Evolutionary conservation across 2,888 invertebrate genomes (phyloP).

Genomic region (Lithophane leautieri): DNA sequence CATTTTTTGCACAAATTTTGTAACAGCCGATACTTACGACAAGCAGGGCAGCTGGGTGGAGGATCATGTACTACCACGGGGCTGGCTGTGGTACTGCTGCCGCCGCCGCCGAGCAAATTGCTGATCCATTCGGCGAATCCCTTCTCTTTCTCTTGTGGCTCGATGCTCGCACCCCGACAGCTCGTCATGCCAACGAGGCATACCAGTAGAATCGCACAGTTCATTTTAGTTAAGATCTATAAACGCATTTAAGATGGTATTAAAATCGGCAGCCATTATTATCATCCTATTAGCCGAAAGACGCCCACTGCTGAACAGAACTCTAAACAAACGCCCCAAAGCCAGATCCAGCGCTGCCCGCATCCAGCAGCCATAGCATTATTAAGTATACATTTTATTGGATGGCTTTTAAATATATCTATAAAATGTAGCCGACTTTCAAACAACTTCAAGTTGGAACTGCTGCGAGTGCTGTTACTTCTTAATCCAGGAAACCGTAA

Average conservation of each 20-base stretch:
- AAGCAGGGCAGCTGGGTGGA: slow-evolving; percentile 86
- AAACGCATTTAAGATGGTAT: slow-evolving; percentile 3
- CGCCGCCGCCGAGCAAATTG: slow-evolving; percentile 76
- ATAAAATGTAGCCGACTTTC: background rate
- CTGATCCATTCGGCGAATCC: slow-evolving; percentile 87
- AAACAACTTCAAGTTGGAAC: background rate
- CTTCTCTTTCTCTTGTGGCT: slow-evolving; percentile 73
- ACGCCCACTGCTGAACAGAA: too few species aligned
- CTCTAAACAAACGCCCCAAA: background rate
- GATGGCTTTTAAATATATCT: too few species aligned
- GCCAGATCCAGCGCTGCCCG: background rate
- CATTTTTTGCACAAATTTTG: background rate
- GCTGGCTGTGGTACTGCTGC: slow-evolving; percentile 69
- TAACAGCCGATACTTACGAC: slow-evolving; percentile 84
- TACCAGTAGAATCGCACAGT: slow-evolving; percentile 71
- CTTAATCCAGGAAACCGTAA: slow-evolving; percentile 13
- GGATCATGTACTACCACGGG: slow-evolving; percentile 74
- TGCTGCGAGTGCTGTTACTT: background rate
- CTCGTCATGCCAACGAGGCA: slow-evolving; percentile 70
- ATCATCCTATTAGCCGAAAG: background rate
- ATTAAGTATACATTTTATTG: background rate
- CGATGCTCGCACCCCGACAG: slow-evolving; percentile 67
- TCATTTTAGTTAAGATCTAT: slow-evolving; percentile 70
- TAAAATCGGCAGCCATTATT: background rate
- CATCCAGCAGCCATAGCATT: background rate